These are phyloP conservation scores for Paratrypauchen microcephalus DNA, from an alignment of 2,797 vertebrate species.

Conservation along the genomic window DNA sequence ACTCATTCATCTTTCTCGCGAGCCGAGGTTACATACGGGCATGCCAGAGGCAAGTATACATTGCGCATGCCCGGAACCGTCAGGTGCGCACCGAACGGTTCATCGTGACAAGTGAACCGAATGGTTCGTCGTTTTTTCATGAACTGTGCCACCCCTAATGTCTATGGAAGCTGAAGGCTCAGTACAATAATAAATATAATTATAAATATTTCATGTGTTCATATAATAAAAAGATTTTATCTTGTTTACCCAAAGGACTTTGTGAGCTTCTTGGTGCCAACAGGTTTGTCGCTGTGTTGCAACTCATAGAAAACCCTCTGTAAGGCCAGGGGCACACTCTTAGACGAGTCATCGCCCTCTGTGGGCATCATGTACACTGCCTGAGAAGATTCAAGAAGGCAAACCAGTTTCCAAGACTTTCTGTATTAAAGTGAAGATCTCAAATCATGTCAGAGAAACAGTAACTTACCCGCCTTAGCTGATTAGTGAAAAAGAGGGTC, in stretches of 20 bases:
- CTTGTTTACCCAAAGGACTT: constrained; percentile 92
- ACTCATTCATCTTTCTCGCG: too few relatives aligned
- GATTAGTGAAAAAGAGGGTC: constrained; percentile 99
- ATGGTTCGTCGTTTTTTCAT: too few relatives aligned
- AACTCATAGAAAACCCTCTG: constrained; percentile 99
- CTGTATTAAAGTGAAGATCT: neutral
- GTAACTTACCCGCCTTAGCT: constrained; percentile 88
- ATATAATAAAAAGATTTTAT: neutral
- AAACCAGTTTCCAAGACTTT: neutral
- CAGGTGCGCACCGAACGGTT: too few relatives aligned
- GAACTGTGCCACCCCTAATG: too few relatives aligned
- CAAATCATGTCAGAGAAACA: neutral
- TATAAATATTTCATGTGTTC: too few relatives aligned
- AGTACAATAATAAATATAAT: neutral
- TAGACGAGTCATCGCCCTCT: constrained; percentile 98
- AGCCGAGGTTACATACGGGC: too few relatives aligned
- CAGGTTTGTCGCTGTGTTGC: constrained; percentile 98
- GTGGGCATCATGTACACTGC: constrained; percentile 99
- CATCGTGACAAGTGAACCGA: too few relatives aligned
- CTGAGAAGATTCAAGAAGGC: constrained; percentile 61
- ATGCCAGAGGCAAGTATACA: too few relatives aligned
- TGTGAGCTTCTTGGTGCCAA: constrained; percentile 98
- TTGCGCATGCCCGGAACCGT: too few relatives aligned
- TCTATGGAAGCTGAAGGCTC: neutral
- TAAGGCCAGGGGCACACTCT: constrained; percentile 95